Evolutionary conservation across 2,113 vertebrate genomes (phyloP).

Genomic region (Drymodes brunneopygia): DNA sequence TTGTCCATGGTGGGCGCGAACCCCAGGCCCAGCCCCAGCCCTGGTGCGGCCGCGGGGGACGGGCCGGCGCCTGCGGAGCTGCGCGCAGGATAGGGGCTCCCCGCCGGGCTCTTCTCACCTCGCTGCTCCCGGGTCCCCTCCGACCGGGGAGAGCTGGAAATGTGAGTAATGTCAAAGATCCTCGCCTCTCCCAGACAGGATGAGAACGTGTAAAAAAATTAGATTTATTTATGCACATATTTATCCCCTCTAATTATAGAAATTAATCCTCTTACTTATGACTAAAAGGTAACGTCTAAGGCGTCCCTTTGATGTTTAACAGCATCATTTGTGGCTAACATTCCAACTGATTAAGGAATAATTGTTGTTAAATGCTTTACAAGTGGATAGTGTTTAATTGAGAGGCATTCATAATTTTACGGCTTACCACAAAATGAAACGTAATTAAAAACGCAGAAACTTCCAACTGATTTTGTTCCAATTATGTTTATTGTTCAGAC

Average conservation of each 20-base stretch:
- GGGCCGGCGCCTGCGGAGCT: neutral
- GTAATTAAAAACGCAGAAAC: slow-evolving; percentile 76
- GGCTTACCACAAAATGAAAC: slow-evolving; percentile 73
- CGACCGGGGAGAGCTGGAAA: neutral
- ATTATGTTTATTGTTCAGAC: slow-evolving; percentile 77
- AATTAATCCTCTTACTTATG: slow-evolving; percentile 81
- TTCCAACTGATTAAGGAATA: slow-evolving; percentile 76
- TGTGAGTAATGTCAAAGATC: neutral
- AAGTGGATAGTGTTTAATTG: slow-evolving; percentile 76
- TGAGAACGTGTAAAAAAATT: slow-evolving; percentile 36
- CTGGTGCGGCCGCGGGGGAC: neutral
- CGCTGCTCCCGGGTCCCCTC: neutral
- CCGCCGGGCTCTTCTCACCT: neutral
- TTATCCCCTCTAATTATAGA: slow-evolving; percentile 77
- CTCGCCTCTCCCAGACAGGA: neutral
- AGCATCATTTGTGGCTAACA: slow-evolving; percentile 76
- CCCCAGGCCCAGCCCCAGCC: neutral
- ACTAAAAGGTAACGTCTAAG: slow-evolving; percentile 77
- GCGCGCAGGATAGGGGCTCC: neutral
- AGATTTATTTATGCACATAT: slow-evolving; percentile 78
- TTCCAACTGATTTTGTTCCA: slow-evolving; percentile 73
- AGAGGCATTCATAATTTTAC: slow-evolving; percentile 76
- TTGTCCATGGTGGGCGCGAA: neutral
- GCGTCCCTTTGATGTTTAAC: slow-evolving; percentile 77
- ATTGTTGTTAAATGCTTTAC: slow-evolving; percentile 79